phyloP scores from a whole-genome alignment of 2,113 vertebrate species.

The Porphyrio hochstetteri region DNA sequence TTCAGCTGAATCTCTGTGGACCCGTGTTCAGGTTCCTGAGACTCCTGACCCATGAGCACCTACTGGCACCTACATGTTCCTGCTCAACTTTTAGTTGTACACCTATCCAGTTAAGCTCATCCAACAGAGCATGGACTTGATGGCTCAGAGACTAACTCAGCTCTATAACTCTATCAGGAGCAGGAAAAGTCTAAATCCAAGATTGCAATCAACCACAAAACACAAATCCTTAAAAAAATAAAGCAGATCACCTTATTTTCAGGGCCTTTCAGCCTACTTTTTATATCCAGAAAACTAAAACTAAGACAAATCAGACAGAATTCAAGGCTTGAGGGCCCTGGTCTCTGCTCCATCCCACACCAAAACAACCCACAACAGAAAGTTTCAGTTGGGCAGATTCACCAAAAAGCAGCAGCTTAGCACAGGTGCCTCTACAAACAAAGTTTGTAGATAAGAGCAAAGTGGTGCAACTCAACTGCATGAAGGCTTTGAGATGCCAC shows the following conservation, averaged over 20 bases:
- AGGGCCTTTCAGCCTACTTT: neutral
- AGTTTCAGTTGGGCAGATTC: neutral
- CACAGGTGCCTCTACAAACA: conserved; percentile 31
- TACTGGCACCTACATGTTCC: neutral
- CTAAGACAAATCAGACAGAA: neutral
- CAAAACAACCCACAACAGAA: neutral
- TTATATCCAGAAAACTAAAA: neutral
- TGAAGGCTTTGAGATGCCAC: neutral
- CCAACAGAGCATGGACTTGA: neutral
- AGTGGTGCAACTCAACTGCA: accelerated
- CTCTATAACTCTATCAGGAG: neutral
- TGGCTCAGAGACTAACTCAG: neutral
- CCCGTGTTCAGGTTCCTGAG: neutral
- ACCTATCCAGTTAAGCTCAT: neutral
- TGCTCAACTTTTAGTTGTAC: neutral
- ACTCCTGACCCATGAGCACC: neutral
- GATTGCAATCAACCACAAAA: neutral
- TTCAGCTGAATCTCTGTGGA: neutral
- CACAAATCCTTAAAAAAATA: neutral
- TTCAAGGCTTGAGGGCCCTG: neutral
- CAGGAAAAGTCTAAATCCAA: neutral
- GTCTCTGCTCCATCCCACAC: neutral
- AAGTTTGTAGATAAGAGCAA: neutral
- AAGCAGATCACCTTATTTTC: neutral
- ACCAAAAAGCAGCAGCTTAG: neutral